These are phyloP conservation scores for Macropus fuliginosus DNA, from an alignment of 2,797 vertebrate genomes.

Conservation along the genomic window DNA sequence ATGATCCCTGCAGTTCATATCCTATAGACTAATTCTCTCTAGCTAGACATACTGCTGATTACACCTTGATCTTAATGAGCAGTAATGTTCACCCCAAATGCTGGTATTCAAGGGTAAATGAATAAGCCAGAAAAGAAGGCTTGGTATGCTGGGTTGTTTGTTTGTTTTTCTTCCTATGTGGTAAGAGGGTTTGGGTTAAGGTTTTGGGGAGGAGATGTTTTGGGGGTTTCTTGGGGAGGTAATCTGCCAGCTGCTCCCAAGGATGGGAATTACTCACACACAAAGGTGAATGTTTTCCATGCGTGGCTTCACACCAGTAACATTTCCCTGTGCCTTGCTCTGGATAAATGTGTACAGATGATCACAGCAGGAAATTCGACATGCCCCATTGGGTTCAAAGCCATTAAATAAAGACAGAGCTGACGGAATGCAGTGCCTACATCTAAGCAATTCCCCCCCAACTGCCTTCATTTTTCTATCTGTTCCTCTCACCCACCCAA, in stretches of 20 bases:
- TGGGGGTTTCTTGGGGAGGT: conserved; percentile 38
- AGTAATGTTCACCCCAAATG: conserved; percentile 48
- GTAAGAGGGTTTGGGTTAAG: background rate
- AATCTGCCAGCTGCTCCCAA: conserved; percentile 69
- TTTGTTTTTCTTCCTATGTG: background rate
- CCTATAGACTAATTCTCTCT: background rate
- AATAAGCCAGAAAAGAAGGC: conserved; percentile 50
- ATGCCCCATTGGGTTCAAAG: conserved; percentile 80
- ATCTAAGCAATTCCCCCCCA: conserved; percentile 74
- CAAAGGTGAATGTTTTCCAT: conserved; percentile 74
- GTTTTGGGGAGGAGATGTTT: background rate
- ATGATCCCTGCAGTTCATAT: background rate
- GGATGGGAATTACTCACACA: conserved; percentile 79
- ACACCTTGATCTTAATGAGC: conserved; percentile 38
- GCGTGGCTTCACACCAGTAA: conserved; percentile 75
- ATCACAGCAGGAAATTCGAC: conserved; percentile 78
- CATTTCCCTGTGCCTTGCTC: conserved; percentile 68
- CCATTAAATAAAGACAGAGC: conserved; percentile 79
- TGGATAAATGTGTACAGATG: conserved; percentile 78
- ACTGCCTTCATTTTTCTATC: conserved; percentile 78
- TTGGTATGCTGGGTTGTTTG: background rate
- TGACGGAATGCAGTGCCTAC: conserved; percentile 79
- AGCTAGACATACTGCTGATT: background rate
- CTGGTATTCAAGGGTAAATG: conserved; percentile 74
- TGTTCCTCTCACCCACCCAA: background rate